phyloP scores from a whole-genome alignment of 2,113 vertebrate species.

The Siphamia tubifer region DNA sequence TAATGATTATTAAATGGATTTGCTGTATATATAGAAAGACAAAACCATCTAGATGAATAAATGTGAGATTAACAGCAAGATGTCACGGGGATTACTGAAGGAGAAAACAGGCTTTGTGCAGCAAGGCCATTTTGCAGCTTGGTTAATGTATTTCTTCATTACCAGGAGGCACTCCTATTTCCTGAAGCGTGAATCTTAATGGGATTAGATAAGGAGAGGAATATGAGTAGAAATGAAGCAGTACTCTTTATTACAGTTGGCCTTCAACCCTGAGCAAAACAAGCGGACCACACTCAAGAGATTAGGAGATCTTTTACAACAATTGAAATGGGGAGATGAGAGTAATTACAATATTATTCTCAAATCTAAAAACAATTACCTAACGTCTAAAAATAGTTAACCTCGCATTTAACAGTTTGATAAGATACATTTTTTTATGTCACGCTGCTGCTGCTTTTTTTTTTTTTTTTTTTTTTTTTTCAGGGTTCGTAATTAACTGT shows the following conservation, averaged over 20 bases:
- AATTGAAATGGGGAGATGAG: constrained; percentile 11
- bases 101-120: constrained; percentile 34
- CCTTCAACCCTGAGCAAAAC: constrained; percentile 49
- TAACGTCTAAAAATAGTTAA: background rate
- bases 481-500: background rate
- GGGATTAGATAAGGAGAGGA: constrained; percentile 64
- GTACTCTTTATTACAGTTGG: constrained; percentile 53
- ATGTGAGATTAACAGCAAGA: constrained; percentile 9
- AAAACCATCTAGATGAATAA: constrained; percentile 10
- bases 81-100: constrained; percentile 24
- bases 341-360: constrained; percentile 28
- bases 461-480: too few species aligned
- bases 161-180: constrained; percentile 55
- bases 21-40: background rate
- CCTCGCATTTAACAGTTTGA: background rate
- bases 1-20: constrained; percentile 6
- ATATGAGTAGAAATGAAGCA: constrained; percentile 53
- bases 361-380: constrained; percentile 28
- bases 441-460: background rate
- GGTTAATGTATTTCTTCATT: constrained; percentile 70
- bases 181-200: constrained; percentile 69
- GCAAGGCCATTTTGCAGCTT: constrained; percentile 41
- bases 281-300: constrained; percentile 29
- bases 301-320: constrained; percentile 23
- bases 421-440: background rate